Conservation (phyloP, 2,113 vertebrate genomes). For the Chaenocephalus aceratus region DNA sequence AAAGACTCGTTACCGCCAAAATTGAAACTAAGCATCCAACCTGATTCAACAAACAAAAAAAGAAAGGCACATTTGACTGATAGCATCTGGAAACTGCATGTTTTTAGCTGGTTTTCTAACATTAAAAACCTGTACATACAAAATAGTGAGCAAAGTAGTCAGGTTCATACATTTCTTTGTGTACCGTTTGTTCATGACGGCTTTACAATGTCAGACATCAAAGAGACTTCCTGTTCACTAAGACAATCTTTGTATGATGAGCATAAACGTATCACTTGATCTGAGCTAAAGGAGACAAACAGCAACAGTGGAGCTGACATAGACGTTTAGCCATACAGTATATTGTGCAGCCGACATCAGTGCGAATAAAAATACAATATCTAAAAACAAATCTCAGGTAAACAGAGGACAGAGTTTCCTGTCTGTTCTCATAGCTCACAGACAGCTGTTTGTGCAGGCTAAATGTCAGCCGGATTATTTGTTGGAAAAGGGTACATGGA, state of each 20-base stretch:
- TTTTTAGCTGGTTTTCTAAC: too few relatives aligned
- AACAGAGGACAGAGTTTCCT: constrained; percentile 18
- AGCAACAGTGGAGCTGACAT: neutral
- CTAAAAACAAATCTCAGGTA: constrained; percentile 23
- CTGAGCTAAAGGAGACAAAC: neutral
- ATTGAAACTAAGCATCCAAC: too few relatives aligned
- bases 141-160: too few relatives aligned
- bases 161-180: neutral
- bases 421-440: constrained; percentile 27
- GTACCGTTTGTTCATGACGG: neutral
- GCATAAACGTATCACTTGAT: neutral
- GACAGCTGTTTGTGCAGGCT: constrained; percentile 49
- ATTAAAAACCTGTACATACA: too few relatives aligned
- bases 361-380: too few relatives aligned
- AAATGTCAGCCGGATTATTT: constrained; percentile 60
- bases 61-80: too few relatives aligned
- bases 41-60: too few relatives aligned
- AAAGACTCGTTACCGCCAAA: too few relatives aligned
- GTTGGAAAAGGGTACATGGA: constrained; percentile 32
- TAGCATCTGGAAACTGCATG: too few relatives aligned
- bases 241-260: neutral
- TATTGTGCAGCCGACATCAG: neutral
- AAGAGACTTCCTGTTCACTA: neutral
- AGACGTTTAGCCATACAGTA: neutral
- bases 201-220: neutral